Percentiles rank a stretch among this genome's conserved stretches.
phyloP scores from a whole-genome alignment of 2,797 vertebrate species.

The Pseudotriccus pelzelni region DNA sequence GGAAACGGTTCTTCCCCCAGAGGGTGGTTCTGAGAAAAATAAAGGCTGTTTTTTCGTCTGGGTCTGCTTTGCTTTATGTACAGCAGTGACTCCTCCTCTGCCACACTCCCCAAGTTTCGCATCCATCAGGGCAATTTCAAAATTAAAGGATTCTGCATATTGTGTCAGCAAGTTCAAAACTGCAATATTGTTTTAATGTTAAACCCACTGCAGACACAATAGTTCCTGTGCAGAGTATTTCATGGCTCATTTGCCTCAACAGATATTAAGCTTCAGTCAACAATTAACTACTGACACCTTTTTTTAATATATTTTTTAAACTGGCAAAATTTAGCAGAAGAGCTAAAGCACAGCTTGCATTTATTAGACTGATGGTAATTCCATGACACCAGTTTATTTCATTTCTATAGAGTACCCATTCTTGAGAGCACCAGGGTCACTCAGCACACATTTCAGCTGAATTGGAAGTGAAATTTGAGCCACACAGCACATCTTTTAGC shows the following conservation, averaged over 20 bases:
- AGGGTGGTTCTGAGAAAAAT: not conserved
- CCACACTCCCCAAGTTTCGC: not conserved
- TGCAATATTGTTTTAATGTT: conserved; percentile 67
- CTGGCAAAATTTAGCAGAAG: not conserved
- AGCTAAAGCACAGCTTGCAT: not conserved
- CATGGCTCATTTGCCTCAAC: conserved; percentile 78
- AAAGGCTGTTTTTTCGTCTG: not conserved
- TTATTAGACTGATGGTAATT: not conserved
- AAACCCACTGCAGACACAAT: conserved; percentile 69
- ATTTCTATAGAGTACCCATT: not conserved
- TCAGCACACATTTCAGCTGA: not conserved
- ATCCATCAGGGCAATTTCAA: conserved; percentile 51
- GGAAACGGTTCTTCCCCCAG: not conserved
- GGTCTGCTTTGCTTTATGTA: not conserved
- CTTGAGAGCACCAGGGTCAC: not conserved
- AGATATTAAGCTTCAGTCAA: conserved; percentile 77
- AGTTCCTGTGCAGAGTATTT: conserved; percentile 69
- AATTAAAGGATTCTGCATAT: conserved; percentile 39
- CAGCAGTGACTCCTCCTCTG: not conserved
- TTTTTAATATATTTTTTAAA: not conserved
- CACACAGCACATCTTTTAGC: not conserved
- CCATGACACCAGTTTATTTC: not conserved
- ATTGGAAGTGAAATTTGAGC: not conserved
- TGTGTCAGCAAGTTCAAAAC: conserved; percentile 76
- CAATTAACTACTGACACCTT: conserved; percentile 67